Conservation (phyloP, 64 coral and sea anemone genomes). For the Hydrozoanthus tunicans region DNA sequence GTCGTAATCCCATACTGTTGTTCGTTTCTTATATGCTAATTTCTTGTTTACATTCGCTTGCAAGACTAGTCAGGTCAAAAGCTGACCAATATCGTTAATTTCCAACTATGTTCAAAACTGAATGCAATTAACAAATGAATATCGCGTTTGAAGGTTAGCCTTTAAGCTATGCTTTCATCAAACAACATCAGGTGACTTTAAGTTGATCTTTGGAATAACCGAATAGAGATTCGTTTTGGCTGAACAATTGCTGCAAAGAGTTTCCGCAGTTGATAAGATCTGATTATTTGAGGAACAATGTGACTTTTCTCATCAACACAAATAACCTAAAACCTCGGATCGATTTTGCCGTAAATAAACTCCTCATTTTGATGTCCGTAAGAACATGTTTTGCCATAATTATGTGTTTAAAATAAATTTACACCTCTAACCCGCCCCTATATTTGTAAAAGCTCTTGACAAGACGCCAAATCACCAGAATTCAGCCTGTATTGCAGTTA, state of each 20-base stretch:
- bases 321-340: background rate
- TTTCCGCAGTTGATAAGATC: background rate
- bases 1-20: background rate
- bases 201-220: background rate
- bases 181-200: background rate
- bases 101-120: background rate
- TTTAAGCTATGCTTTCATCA: background rate
- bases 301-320: slow-evolving; percentile 1
- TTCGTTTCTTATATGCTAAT: slow-evolving; percentile 45
- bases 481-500: background rate
- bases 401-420: slow-evolving; percentile 22
- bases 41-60: slow-evolving; percentile 43
- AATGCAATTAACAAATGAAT: background rate
- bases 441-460: background rate
- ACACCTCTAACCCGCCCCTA: slow-evolving; percentile 34
- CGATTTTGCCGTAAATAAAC: background rate
- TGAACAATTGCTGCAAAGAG: background rate
- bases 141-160: background rate
- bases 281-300: slow-evolving; percentile 16
- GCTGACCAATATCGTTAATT: slow-evolving; percentile 14
- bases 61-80: background rate
- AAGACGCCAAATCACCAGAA: background rate
- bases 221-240: background rate
- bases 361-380: background rate
- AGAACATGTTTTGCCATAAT: slow-evolving; percentile 15